These are phyloP conservation scores for Umimayanthus kanabou DNA, from an alignment of 92 coral and sea anemone genomes.

Conservation along the genomic window DNA sequence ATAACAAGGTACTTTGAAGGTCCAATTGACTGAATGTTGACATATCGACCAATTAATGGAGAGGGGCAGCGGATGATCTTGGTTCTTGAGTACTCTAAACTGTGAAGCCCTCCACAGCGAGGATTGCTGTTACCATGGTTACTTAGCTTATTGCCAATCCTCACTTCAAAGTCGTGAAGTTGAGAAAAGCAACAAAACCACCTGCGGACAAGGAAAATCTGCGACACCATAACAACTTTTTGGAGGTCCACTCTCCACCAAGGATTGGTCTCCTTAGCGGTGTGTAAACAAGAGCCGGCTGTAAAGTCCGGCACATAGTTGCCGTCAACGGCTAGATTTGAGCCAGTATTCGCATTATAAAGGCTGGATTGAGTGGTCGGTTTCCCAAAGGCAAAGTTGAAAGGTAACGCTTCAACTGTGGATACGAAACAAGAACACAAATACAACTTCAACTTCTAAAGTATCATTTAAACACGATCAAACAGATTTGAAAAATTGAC, in stretches of 20 bases:
- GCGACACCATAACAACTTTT: background rate
- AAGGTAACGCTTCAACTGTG: background rate
- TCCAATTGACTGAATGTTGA: slow-evolving; percentile 35
- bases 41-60: slow-evolving; percentile 54
- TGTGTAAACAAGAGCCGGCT: background rate
- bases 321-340: slow-evolving; percentile 21
- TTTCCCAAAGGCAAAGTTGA: slow-evolving; percentile 16
- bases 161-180: slow-evolving; percentile 36
- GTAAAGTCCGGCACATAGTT: background rate
- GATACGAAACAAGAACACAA: background rate
- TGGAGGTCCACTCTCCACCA: slow-evolving; percentile 35
- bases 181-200: background rate
- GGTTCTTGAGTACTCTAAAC: background rate
- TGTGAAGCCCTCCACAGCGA: slow-evolving; percentile 36
- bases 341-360: background rate
- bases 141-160: slow-evolving; percentile 24
- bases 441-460: background rate
- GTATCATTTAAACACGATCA: background rate
- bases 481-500: background rate
- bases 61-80: slow-evolving; percentile 35
- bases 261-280: background rate
- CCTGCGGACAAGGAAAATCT: background rate
- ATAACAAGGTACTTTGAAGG: background rate
- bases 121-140: slow-evolving; percentile 51
- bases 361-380: slow-evolving; percentile 21